These are phyloP conservation scores for Amiota minor DNA, from an alignment of 2,888 invertebrate species.

Conservation along the genomic window DNA sequence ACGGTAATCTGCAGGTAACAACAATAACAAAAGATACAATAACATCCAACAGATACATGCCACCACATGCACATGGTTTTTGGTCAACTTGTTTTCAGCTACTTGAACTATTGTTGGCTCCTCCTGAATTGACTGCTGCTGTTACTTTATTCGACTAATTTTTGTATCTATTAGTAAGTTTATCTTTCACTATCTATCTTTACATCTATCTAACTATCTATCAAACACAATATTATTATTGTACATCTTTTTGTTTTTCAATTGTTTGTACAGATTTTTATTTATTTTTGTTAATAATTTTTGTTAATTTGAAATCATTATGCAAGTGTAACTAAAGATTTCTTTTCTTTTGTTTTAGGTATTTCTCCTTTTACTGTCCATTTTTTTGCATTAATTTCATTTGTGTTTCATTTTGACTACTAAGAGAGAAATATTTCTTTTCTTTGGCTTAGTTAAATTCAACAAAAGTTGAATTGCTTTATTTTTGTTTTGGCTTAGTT, in stretches of 20 bases:
- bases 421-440: neutral
- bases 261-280: conserved; percentile 8
- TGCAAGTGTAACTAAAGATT: conserved; percentile 7
- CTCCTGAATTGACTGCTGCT: conserved; percentile 25
- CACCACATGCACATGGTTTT: neutral
- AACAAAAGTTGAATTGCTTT: neutral
- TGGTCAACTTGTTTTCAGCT: neutral
- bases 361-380: neutral
- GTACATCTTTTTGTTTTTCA: neutral
- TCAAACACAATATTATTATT: neutral
- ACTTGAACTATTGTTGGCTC: conserved; percentile 4
- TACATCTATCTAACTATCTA: conserved; percentile 6
- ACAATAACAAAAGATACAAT: conserved; percentile 11
- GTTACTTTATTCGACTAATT: conserved; percentile 36
- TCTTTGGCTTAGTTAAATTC: neutral
- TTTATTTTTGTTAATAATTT: conserved; percentile 22
- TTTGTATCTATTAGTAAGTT: conserved; percentile 22
- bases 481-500: neutral
- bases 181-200: neutral
- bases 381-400: conserved; percentile 9
- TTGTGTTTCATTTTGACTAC: conserved; percentile 10
- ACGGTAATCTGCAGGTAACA: conserved; percentile 23
- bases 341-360: neutral
- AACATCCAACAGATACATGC: conserved; percentile 6
- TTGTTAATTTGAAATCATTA: conserved; percentile 22